Evolutionary conservation across 2,888 invertebrate species (phyloP), one percentile per base, ranked within the genome.

Genomic region (Tetrapedia diversipes): DNA sequence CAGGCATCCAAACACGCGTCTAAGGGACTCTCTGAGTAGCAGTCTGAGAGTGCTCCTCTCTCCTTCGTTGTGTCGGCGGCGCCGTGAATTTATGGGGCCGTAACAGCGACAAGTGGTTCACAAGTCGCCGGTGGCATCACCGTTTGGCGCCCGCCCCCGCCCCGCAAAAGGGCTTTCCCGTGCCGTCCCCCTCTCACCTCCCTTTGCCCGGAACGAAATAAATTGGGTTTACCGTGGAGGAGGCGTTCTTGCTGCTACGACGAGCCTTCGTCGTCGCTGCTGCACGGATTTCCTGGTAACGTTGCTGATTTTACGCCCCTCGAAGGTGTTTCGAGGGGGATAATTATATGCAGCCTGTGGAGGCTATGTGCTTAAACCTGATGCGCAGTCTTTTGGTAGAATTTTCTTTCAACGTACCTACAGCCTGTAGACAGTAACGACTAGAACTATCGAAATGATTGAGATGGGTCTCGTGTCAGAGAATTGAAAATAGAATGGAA

Each of bases 81-180:
- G 87, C 89, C 86, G 86, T 89, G 92, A 93, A 94, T 94, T 94
- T 94, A 94, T 94, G 91, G 93, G 92, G 92, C 92, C 92, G 93
- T 93, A 93, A 93, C 93, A 93, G 93, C 93, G 93, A 93, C 93
- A 93, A 93, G 93, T 93, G 93, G 93, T 93, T 93, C 93, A 92
- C 93, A 93, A 93, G 93, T 93, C 93, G 93, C 92, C 93, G 92
- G 92, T 91, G 92, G 93, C 93, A 93, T 93, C 93, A 93, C 93
- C 93, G 93, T 93, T 93, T 93, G 93, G 93, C 93, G 92, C 92
- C 92, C 81, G 82, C 83, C 83, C 86, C 83, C 86, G n/a, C n/a
- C n/a, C n/a, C n/a, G n/a, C n/a, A 84, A 88, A 85, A 90, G 88
- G 87, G 81, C 88, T 87, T 86, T 87, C 87, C 87, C 85, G 86